A percentile compares a stretch with the other conserved stretches of the same genome.
Conservation (phyloP, 1,140 invertebrate genomes). For the Formica exsecta region DNA sequence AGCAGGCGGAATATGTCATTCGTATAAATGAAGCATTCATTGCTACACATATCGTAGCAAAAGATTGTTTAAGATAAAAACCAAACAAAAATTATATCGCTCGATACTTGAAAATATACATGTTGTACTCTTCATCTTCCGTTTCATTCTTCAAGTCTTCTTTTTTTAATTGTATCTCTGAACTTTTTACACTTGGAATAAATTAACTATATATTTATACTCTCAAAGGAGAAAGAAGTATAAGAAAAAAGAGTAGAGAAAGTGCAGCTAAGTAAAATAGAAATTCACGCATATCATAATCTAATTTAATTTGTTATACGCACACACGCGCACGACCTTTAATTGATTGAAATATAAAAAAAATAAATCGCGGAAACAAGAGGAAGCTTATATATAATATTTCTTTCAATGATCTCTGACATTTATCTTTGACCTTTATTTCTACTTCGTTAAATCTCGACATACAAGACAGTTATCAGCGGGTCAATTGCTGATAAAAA, state of each 20-base stretch:
- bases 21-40: not conserved
- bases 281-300: not conserved
- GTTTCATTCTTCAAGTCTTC: not conserved
- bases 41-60: not conserved
- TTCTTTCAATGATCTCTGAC: not conserved
- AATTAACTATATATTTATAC: not conserved
- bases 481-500: not conserved
- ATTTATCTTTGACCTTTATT: not conserved
- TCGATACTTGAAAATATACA: not conserved
- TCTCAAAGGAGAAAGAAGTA: not conserved
- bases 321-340: not conserved
- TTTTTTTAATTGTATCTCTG: not conserved
- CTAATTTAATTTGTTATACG: not conserved
- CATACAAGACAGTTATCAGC: not conserved
- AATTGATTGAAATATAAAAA: constrained; percentile 2
- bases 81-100: not conserved
- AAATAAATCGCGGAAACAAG: not conserved
- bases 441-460: not conserved
- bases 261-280: not conserved
- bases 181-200: not conserved
- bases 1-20: constrained; percentile 37
- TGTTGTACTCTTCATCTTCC: not conserved
- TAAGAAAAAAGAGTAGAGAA: not conserved
- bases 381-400: not conserved
- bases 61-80: not conserved